Base-by-base conservation (phyloP, 2,888 invertebrate species). In the Archips xylosteana region DNA sequence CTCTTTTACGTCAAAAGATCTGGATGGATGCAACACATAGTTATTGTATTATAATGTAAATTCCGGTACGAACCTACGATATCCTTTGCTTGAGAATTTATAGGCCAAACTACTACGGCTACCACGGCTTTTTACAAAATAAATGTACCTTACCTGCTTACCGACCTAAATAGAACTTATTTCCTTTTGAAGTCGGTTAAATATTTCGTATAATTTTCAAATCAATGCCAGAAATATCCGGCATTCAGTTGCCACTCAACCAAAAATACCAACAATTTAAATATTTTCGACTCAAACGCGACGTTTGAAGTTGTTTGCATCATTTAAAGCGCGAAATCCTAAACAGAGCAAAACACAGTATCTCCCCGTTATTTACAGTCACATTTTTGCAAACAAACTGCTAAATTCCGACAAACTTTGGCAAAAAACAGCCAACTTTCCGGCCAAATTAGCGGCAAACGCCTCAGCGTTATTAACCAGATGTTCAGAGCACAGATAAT, bases 351-450 rank as follows among this genome's bases (percentile, higher is more conserved):
- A 64, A 64, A 49, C 51, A 65, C 36, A 34, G 32, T 47, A 12
- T 47, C 42, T n/a, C 61, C 8, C 13, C 65, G n/a, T 65, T 65
- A 51, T 65, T 65, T 65, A 65, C 65, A 34, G n/a, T 34, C 15
- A 36, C 36, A 49, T 51, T 65, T 51, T 65, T 32, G 9, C 64
- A 34, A 65, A 65, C 36, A 65, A 65, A 65, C 64, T 15, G 51
- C 10, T n/a, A 39, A 51, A 65, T 65, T 65, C 65, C 49, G 36
- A 34, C 65, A 65, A 65, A 65, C 15, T 65, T 65, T 36, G 3
- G 51, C 65, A 65, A 65, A 65, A 65, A 65, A 65, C 65, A 36
- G 65, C 10, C 51, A 65, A 65, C 49, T 65, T 65, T 51, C 65
- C 10, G 9, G 49, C 15, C 49, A 51, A 65, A 65, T 65, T 65